Percentiles rank a stretch among this genome's conserved stretches.
Conservation (phyloP, 2,888 invertebrate genomes). For the Drosophila peninsularis region DNA sequence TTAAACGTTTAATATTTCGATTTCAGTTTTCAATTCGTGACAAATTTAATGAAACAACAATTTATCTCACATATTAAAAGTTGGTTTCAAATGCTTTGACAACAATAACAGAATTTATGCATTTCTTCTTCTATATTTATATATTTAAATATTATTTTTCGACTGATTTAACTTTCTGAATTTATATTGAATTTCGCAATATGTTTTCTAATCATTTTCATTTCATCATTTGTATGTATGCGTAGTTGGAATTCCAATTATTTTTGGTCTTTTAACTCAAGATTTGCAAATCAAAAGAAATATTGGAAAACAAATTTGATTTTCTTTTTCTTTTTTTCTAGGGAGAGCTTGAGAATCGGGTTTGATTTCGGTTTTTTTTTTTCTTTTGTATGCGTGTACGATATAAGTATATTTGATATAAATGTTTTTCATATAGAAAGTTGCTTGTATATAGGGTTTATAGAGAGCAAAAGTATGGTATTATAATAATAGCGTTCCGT, state of each 20-base stretch:
- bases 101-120: slow-evolving; percentile 72
- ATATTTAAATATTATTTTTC: slow-evolving; percentile 31
- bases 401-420: slow-evolving; percentile 61
- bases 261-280: slow-evolving; percentile 43
- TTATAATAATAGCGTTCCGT: slow-evolving; percentile 61
- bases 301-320: slow-evolving; percentile 1
- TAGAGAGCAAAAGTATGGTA: slow-evolving; percentile 72
- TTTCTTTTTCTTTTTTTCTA: slow-evolving; percentile 1
- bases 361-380: background rate
- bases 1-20: slow-evolving; percentile 64
- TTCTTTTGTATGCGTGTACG: slow-evolving; percentile 33
- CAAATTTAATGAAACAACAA: slow-evolving; percentile 77
- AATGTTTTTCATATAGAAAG: slow-evolving; percentile 65
- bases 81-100: slow-evolving; percentile 54
- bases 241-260: slow-evolving; percentile 52
- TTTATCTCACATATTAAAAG: slow-evolving; percentile 64
- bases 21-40: slow-evolving; percentile 43
- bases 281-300: slow-evolving; percentile 33
- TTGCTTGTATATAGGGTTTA: slow-evolving; percentile 72
- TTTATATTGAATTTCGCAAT: slow-evolving; percentile 38
- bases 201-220: slow-evolving; percentile 18
- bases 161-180: slow-evolving; percentile 45
- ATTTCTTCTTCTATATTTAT: slow-evolving; percentile 24
- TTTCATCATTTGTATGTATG: slow-evolving; percentile 51
- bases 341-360: slow-evolving; percentile 43